These are phyloP conservation scores for Drosophila quinaria DNA, from an alignment of 2,888 invertebrate genomes.

Conservation along the genomic window DNA sequence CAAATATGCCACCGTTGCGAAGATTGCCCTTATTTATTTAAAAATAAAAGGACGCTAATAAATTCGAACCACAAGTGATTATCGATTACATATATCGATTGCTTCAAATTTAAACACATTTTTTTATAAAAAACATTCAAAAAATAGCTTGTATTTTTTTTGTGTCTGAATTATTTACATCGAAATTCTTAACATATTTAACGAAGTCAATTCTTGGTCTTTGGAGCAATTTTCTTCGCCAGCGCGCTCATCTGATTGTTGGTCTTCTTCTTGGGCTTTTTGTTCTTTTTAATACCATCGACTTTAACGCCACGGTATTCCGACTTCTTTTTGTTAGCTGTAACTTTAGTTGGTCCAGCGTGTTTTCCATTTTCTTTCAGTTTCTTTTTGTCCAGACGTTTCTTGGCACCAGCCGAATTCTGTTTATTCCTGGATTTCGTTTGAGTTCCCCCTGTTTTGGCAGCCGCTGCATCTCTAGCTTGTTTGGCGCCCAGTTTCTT, in stretches of 20 bases:
- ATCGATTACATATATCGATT: too few species aligned
- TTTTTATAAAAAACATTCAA: neutral
- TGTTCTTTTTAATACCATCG: slow-evolving; percentile 72
- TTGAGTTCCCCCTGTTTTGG: slow-evolving; percentile 17
- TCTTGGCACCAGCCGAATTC: slow-evolving; percentile 61
- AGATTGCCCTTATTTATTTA: too few species aligned
- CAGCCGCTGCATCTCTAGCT: slow-evolving; percentile 64
- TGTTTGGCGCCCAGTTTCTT: slow-evolving; percentile 80
- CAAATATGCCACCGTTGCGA: too few species aligned
- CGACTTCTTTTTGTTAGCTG: slow-evolving; percentile 73
- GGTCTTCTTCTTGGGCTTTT: slow-evolving; percentile 75
- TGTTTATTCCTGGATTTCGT: slow-evolving; percentile 57
- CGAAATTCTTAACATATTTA: slow-evolving; percentile 16
- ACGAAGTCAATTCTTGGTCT: slow-evolving; percentile 42
- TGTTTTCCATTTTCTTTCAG: slow-evolving; percentile 34
- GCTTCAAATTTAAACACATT: neutral
- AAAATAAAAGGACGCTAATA: too few species aligned
- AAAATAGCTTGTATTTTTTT: neutral
- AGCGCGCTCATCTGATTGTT: slow-evolving; percentile 73
- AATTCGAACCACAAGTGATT: too few species aligned
- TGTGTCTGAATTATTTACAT: slow-evolving; percentile 45
- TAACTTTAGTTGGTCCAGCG: neutral
- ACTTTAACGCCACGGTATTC: slow-evolving; percentile 83
- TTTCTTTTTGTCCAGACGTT: slow-evolving; percentile 58
- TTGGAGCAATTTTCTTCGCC: slow-evolving; percentile 85